These are phyloP conservation scores for Antedon mediterranea DNA, from an alignment of 53 echinoderm and acorn worm species.

Conservation along the genomic window DNA sequence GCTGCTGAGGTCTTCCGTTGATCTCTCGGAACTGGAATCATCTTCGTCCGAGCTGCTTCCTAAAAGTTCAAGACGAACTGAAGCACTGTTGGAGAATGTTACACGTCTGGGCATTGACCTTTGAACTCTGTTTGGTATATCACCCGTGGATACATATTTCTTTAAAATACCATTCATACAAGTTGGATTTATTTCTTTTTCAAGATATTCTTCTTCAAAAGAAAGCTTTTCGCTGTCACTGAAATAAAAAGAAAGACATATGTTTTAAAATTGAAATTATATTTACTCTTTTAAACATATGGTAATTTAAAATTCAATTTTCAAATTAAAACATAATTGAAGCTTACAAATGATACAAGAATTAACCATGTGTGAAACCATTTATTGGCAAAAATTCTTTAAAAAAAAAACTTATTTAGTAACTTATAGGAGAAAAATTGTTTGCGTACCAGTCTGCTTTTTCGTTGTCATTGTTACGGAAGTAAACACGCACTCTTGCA, in stretches of 20 bases:
- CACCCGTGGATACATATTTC: neutral
- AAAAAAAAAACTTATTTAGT: neutral
- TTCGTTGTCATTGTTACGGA: constrained; percentile 29
- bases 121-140: neutral
- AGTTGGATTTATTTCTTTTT: no score
- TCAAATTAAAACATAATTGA: no score
- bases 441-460: neutral
- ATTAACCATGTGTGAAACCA: no score
- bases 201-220: neutral
- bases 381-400: no score
- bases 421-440: constrained; percentile 1
- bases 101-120: neutral
- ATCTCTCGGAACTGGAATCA: neutral
- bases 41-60: neutral
- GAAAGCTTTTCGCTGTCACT: neutral
- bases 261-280: no score
- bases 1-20: neutral
- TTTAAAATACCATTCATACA: neutral
- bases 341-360: no score
- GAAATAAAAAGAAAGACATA: neutral
- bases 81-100: neutral
- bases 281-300: no score
- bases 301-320: no score
- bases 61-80: neutral
- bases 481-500: constrained; percentile 54